phyloP scores from a whole-genome alignment of 2,888 invertebrate genomes.

The Galerucella nymphaeae region DNA sequence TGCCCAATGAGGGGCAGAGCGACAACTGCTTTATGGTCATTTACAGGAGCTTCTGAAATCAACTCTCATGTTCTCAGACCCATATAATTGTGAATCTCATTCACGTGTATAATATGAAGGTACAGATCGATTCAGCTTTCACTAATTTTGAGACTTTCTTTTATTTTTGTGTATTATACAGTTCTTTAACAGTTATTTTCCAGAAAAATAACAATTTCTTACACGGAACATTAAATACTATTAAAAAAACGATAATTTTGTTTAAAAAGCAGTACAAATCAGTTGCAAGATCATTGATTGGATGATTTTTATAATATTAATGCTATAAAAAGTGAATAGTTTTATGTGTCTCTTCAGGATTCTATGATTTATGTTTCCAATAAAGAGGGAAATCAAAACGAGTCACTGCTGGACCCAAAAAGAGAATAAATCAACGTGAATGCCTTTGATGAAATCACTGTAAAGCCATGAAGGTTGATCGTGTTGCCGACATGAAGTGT shows the following conservation, averaged over 20 bases:
- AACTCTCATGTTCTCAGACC: too few relatives aligned
- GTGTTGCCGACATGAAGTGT: background rate
- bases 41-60: too few relatives aligned
- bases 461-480: constrained; percentile 6
- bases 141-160: too few relatives aligned
- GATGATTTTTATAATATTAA: constrained; percentile 49
- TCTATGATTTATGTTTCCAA: constrained; percentile 52
- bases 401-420: constrained; percentile 32
- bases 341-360: constrained; percentile 50
- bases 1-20: too few relatives aligned
- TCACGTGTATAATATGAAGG: too few relatives aligned
- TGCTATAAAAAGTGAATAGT: constrained; percentile 49
- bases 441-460: constrained; percentile 30
- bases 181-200: too few relatives aligned
- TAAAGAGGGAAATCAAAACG: constrained; percentile 45
- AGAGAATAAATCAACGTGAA: constrained; percentile 40
- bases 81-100: too few relatives aligned
- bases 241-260: background rate
- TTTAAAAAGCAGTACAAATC: background rate
- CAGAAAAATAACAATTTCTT: too few relatives aligned
- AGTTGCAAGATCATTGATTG: constrained; percentile 43
- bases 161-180: too few relatives aligned
- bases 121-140: too few relatives aligned
- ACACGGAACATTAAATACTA: too few relatives aligned
- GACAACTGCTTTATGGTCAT: too few relatives aligned